phyloP scores from a whole-genome alignment of 2,888 invertebrate genomes.

The Nesidiocoris tenuis region DNA sequence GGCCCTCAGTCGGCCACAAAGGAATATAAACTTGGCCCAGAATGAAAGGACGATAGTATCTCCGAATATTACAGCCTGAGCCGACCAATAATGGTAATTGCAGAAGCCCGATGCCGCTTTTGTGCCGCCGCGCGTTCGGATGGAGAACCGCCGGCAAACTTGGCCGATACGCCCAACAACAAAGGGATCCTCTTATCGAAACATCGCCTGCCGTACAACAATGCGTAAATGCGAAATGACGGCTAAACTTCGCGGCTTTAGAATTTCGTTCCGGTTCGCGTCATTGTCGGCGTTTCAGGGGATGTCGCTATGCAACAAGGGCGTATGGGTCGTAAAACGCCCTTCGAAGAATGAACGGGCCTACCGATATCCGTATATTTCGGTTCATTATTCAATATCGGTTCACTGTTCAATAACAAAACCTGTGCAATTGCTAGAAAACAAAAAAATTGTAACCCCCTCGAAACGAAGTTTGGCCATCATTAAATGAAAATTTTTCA shows the following conservation, averaged over 20 bases:
- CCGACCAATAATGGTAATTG: not conserved
- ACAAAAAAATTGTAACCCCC: too few species aligned
- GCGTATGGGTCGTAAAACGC: too few species aligned
- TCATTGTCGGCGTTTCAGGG: too few species aligned
- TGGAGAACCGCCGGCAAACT: not conserved
- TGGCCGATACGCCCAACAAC: not conserved
- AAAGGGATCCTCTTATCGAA: not conserved
- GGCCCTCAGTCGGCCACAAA: not conserved
- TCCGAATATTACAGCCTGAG: not conserved
- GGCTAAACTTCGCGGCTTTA: not conserved
- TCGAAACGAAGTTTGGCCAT: too few species aligned
- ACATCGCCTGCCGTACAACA: not conserved
- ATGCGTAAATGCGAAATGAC: not conserved
- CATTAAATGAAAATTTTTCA: too few species aligned
- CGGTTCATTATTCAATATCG: too few species aligned
- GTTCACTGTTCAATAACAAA: too few species aligned
- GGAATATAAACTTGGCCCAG: not conserved
- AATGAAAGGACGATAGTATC: not conserved
- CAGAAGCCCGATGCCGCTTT: not conserved
- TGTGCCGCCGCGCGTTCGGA: not conserved
- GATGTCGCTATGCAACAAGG: too few species aligned
- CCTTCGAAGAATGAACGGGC: too few species aligned
- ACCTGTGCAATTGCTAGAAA: too few species aligned
- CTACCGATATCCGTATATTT: too few species aligned
- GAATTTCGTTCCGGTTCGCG: not conserved